Conservation (phyloP, 2,888 invertebrate genomes). For the Acanthosepion lycidas region DNA sequence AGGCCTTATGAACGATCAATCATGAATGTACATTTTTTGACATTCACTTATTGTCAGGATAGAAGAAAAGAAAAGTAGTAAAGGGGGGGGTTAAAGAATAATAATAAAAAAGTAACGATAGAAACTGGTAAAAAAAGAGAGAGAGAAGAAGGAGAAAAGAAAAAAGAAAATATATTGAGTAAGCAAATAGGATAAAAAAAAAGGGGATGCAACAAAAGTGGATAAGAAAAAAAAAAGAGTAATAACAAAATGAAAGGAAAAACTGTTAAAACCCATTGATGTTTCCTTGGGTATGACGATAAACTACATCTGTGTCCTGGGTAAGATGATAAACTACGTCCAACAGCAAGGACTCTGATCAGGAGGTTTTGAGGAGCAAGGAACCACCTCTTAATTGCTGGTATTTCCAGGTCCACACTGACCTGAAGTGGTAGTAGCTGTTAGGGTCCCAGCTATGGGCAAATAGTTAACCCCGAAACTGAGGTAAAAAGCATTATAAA, state of each 20-base stretch:
- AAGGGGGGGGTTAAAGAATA: neutral
- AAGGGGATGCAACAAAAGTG: neutral
- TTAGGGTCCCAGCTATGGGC: no score
- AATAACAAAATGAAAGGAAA: neutral
- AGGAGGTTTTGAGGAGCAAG: no score
- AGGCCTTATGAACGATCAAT: slow-evolving; percentile 4
- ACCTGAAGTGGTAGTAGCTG: no score
- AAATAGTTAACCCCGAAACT: no score
- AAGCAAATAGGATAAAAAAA: neutral
- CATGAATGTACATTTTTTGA: slow-evolving; percentile 8
- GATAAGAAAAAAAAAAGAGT: neutral
- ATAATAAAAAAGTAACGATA: neutral
- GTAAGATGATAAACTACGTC: no score
- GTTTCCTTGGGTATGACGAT: no score
- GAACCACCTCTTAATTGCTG: no score
- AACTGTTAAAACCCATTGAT: neutral
- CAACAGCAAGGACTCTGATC: no score
- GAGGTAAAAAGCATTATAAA: no score
- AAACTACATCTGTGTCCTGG: no score
- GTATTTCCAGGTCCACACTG: no score
- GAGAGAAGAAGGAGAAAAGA: neutral
- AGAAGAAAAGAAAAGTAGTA: neutral
- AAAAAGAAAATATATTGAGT: neutral
- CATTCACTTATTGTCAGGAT: slow-evolving; percentile 20
- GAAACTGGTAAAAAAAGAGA: neutral